Evolutionary conservation across 2,797 vertebrate genomes (phyloP).

Genomic region (Etheostoma perlongum): DNA sequence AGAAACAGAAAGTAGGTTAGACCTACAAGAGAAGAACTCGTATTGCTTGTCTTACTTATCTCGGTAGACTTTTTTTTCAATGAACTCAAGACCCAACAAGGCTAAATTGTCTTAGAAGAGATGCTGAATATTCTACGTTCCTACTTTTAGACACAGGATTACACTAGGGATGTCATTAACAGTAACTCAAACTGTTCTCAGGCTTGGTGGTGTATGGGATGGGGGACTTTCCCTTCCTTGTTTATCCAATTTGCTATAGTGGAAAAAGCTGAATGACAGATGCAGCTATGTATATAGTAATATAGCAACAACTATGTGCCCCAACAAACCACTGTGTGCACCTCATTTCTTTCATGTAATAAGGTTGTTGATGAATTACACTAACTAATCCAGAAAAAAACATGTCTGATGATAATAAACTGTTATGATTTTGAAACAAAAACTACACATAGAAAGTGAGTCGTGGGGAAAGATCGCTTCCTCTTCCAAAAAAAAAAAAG

Average conservation of each 20-base stretch:
- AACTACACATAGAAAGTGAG: neutral
- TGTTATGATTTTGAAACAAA: constrained; percentile 32
- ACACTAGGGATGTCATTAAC: constrained; percentile 69
- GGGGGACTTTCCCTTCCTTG: constrained; percentile 65
- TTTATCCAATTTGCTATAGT: constrained; percentile 33
- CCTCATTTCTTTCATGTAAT: neutral
- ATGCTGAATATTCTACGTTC: constrained; percentile 23
- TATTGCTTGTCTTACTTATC: constrained; percentile 16
- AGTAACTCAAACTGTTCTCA: constrained; percentile 63
- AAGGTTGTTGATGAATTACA: neutral
- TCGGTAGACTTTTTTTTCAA: constrained; percentile 16
- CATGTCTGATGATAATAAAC: neutral
- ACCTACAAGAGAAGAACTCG: neutral
- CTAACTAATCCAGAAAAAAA: constrained; percentile 11
- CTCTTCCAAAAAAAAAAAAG: constrained; percentile 8
- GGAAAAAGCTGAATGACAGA: constrained; percentile 18
- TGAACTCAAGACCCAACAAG: constrained; percentile 48
- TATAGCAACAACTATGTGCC: neutral
- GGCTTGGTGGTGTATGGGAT: constrained; percentile 50
- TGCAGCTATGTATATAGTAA: neutral
- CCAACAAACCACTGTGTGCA: neutral
- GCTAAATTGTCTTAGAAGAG: constrained; percentile 29
- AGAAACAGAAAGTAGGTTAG: constrained; percentile 11
- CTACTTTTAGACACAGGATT: constrained; percentile 67
- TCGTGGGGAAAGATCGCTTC: constrained; percentile 41